These are phyloP conservation scores for Syrista parreyssii DNA, from an alignment of 2,888 invertebrate species.

Conservation along the genomic window DNA sequence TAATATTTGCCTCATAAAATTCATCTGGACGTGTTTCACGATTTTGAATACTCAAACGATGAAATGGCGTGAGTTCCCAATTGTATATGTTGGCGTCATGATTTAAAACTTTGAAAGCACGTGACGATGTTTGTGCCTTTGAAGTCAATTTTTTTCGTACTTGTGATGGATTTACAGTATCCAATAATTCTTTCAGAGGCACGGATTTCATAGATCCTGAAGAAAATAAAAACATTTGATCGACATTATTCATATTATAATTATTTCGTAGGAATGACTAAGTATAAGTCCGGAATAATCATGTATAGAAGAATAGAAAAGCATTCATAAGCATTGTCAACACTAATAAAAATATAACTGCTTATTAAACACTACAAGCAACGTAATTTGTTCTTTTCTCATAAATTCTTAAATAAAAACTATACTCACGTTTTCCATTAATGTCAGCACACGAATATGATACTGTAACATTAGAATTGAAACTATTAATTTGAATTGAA, in stretches of 20 bases:
- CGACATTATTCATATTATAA: neutral
- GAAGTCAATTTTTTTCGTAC: conserved; percentile 1
- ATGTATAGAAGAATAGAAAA: no score
- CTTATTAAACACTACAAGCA: neutral
- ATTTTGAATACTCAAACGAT: conserved; percentile 75
- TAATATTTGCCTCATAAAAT: conserved; percentile 69
- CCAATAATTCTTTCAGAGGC: conserved; percentile 65
- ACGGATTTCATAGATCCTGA: conserved; percentile 69
- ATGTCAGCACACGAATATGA: conserved; percentile 48
- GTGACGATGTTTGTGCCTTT: neutral
- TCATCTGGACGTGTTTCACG: conserved; percentile 76
- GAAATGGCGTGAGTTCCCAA: conserved; percentile 48
- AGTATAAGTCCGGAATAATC: no score
- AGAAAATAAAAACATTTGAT: conserved; percentile 9
- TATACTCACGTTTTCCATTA: conserved; percentile 44
- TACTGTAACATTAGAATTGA: conserved; percentile 44
- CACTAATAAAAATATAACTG: neutral
- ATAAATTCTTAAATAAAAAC: no score
- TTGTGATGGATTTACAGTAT: conserved; percentile 61
- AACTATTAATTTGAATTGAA: conserved; percentile 41
- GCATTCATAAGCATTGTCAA: neutral
- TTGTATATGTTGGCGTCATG: conserved; percentile 22
- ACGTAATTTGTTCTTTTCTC: neutral
- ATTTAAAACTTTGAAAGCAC: neutral
- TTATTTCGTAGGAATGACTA: no score